These are phyloP conservation scores for Etheostoma nigrum DNA, from an alignment of 2,797 vertebrate genomes.

Conservation along the genomic window DNA sequence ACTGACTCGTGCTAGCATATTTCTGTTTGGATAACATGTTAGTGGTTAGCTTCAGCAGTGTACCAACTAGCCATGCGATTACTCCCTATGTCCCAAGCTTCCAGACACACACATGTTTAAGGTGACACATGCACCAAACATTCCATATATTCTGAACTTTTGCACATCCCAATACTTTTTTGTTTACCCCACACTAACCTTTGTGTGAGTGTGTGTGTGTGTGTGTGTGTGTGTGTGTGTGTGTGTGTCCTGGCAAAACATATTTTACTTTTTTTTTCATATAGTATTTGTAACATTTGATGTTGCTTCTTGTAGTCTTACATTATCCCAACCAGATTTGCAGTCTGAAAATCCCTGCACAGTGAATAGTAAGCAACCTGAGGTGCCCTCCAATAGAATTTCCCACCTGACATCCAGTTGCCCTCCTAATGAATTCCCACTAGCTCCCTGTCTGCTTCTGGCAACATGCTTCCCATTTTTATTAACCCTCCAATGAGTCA, in stretches of 20 bases:
- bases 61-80: not conserved
- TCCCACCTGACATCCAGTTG: slow-evolving; percentile 62
- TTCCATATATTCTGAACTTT: no score
- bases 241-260: no score
- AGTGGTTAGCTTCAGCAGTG: not conserved
- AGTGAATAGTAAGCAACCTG: slow-evolving; percentile 54
- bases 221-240: no score
- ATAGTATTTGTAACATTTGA: not conserved
- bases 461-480: slow-evolving; percentile 73
- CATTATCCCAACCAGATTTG: slow-evolving; percentile 30
- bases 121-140: no score
- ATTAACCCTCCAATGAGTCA: slow-evolving; percentile 64
- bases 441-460: slow-evolving; percentile 66
- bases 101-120: not conserved
- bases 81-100: not conserved
- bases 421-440: slow-evolving; percentile 76
- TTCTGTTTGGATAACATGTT: not conserved
- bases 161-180: no score
- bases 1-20: not conserved
- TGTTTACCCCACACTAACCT: no score
- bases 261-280: not conserved
- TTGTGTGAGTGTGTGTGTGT: no score
- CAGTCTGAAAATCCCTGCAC: slow-evolving; percentile 23
- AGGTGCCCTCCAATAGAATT: slow-evolving; percentile 63
- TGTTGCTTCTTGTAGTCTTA: not conserved